phyloP scores from a whole-genome alignment of 2,888 invertebrate genomes.

The Hemaris fuciformis region DNA sequence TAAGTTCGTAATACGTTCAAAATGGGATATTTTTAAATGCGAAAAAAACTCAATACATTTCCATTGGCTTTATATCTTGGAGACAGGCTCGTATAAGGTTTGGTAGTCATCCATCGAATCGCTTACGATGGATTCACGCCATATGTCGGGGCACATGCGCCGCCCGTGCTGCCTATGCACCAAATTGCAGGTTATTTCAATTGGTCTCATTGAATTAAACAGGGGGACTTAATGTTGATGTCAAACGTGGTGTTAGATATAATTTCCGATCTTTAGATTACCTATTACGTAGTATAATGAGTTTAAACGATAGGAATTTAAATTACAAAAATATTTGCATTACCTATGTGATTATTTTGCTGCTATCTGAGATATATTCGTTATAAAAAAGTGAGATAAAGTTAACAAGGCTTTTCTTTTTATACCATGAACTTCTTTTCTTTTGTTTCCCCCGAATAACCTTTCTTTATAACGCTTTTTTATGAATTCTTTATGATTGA shows the following conservation, averaged over 20 bases:
- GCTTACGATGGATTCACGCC: slow-evolving; percentile 53
- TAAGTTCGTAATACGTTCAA: too few relatives aligned
- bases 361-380: too few relatives aligned
- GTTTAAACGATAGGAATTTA: neutral
- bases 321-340: too few relatives aligned
- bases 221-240: slow-evolving; percentile 46
- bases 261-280: slow-evolving; percentile 17
- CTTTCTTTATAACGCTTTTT: too few relatives aligned
- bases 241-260: slow-evolving; percentile 36
- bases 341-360: too few relatives aligned
- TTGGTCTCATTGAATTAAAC: slow-evolving; percentile 66
- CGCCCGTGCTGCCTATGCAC: slow-evolving; percentile 48
- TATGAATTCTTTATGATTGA: too few relatives aligned
- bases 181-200: slow-evolving; percentile 76
- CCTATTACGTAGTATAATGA: neutral
- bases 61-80: slow-evolving; percentile 30
- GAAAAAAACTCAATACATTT: too few relatives aligned
- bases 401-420: too few relatives aligned
- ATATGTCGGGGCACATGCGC: slow-evolving; percentile 71
- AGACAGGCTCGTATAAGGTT: slow-evolving; percentile 34
- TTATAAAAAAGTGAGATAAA: too few relatives aligned
- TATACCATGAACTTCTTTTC: too few relatives aligned
- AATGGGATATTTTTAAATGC: too few relatives aligned
- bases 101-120: slow-evolving; percentile 48
- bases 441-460: too few relatives aligned